phyloP scores from a whole-genome alignment of 1,140 invertebrate species.

The Dendroctonus ponderosae region DNA sequence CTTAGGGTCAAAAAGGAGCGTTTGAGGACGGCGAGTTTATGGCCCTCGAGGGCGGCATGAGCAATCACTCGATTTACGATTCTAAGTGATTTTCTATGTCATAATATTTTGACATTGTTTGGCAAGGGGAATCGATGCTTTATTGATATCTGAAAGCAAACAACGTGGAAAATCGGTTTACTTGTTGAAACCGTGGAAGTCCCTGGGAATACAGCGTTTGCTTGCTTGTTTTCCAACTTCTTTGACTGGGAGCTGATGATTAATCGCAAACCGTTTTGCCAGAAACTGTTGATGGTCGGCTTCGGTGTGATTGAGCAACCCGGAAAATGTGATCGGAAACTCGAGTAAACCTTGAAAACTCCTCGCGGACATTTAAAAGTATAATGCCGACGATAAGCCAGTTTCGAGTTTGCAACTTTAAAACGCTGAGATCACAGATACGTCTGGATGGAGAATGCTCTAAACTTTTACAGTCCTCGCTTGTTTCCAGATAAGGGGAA shows the following conservation, averaged over 20 bases:
- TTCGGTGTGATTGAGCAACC: neutral
- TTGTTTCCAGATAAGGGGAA: slow-evolving; percentile 7
- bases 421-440: slow-evolving; percentile 6
- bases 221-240: neutral
- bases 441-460: neutral
- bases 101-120: slow-evolving; percentile 23
- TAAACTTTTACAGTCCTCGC: slow-evolving; percentile 4
- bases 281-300: neutral
- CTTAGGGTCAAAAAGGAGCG: slow-evolving; percentile 21
- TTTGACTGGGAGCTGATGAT: neutral
- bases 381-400: slow-evolving; percentile 4
- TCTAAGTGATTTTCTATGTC: slow-evolving; percentile 30
- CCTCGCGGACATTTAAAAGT: slow-evolving; percentile 3
- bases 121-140: neutral
- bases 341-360: slow-evolving; percentile 6
- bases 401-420: slow-evolving; percentile 9
- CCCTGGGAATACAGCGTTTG: too few relatives aligned
- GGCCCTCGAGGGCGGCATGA: neutral
- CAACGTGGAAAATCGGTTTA: too few relatives aligned
- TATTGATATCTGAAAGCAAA: neutral
- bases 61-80: slow-evolving; percentile 19
- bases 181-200: too few relatives aligned
- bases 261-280: too few relatives aligned
- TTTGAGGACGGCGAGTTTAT: slow-evolving; percentile 9
- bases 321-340: neutral